Base-by-base conservation (phyloP, 2,888 invertebrate species). In the Neria commutata region DNA sequence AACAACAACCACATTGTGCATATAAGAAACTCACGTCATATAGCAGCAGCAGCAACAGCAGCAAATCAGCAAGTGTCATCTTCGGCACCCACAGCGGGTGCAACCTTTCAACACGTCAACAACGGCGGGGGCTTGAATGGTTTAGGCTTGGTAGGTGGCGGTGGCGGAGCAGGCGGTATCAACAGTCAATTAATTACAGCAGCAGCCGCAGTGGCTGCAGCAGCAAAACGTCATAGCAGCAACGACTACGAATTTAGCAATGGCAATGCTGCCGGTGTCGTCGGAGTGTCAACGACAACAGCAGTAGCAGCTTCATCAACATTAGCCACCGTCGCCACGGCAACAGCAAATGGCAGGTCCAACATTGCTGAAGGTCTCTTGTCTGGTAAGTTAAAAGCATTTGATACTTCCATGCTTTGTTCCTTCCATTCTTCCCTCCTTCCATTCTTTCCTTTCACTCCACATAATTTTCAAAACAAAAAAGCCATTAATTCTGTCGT, bases 361-460 rank as follows among this genome's bases (percentile, higher is more conserved):
- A 64, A 62, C 64, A 67, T 67, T 64, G 68, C 67, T 64, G 77
- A 74, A 70, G 70, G 67, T 68, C 70, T 72, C 60, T 64, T 67
- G 55, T 63, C 70, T 60, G 76, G 76, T 76, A 55, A 74, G 75
- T 73, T 49, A 25, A 2, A n/a, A 47, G 40, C 46, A 21, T 16
- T 14, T 23, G 23, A 21, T 1, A 6, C 4, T 26, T n/a, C 5
- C 23, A 4, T n/a, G n/a, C n/a, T n/a, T 29, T 33, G 54, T 54
- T 19, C 26, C 47, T 26, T n/a, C 34, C 49, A 37, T 24, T 17
- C 46, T 19, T 10, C 25, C 16, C n/a, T 34, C 26, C 46, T 26
- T 10, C 37, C 24, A 37, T 53, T 53, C 21, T 34, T 45, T 11
- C 37, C 19, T 55, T 37, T 10, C 48, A 47, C 5, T 5, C 47